Evolutionary conservation across 2,113 vertebrate genomes (phyloP).

Genomic region (Hyla sarda): DNA sequence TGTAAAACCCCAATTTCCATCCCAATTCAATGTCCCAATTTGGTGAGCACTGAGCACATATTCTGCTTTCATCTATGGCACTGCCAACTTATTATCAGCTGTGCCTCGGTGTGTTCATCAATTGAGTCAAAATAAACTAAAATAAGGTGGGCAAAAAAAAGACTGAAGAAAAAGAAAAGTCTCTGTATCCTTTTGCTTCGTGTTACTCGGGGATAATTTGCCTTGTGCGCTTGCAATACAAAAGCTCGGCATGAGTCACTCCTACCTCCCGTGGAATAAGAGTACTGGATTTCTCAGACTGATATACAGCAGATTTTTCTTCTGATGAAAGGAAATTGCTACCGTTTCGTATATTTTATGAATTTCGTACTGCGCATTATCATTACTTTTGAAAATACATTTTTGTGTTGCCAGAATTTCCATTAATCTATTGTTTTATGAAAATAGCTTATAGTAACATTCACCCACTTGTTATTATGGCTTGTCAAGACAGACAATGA

Average conservation of each 20-base stretch:
- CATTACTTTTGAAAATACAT: neutral
- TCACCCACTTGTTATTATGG: neutral
- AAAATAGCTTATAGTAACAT: neutral
- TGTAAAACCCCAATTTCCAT: neutral
- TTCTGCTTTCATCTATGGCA: slow-evolving; percentile 15
- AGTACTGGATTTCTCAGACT: neutral
- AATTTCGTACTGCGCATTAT: slow-evolving; percentile 19
- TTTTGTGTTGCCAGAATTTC: neutral
- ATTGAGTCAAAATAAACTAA: slow-evolving; percentile 19
- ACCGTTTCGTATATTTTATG: neutral
- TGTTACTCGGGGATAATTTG: slow-evolving; percentile 31
- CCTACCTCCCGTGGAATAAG: slow-evolving; percentile 9
- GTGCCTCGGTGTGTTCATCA: neutral
- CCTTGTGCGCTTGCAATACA: slow-evolving; percentile 14
- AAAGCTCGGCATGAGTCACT: slow-evolving; percentile 12
- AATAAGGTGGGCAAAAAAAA: slow-evolving; percentile 12
- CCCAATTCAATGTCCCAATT: neutral
- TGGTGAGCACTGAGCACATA: slow-evolving; percentile 1
- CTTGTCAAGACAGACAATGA: neutral
- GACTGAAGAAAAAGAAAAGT: neutral
- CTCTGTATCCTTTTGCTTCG: neutral
- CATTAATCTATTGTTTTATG: neutral
- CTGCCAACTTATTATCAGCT: slow-evolving; percentile 12
- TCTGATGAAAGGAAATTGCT: slow-evolving; percentile 21
- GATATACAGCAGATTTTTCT: slow-evolving; percentile 27